Evolutionary conservation across 1,140 invertebrate species (phyloP).

Genomic region (Drosophila repleta): DNA sequence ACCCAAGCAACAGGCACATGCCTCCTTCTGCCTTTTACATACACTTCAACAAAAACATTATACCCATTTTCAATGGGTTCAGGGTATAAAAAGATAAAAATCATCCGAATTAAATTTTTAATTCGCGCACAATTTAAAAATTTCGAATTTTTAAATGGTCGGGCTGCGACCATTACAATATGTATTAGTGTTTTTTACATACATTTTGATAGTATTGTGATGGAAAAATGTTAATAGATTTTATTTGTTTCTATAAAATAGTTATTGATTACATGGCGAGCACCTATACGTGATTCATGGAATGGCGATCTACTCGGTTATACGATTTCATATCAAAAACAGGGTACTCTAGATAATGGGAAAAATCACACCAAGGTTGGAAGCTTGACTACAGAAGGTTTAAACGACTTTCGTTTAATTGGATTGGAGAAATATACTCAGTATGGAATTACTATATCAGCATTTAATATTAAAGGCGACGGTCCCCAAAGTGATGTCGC

Average conservation of each 20-base stretch:
- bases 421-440: slow-evolving; percentile 91
- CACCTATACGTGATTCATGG: slow-evolving; percentile 90
- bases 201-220: too few species aligned
- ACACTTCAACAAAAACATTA: too few species aligned
- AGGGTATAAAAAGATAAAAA: too few species aligned
- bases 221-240: too few species aligned
- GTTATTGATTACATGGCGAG: slow-evolving; percentile 91
- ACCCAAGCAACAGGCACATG: too few species aligned
- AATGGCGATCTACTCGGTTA: slow-evolving; percentile 94
- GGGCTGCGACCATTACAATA: too few species aligned
- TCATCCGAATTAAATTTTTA: too few species aligned
- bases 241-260: slow-evolving; percentile 3
- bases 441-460: slow-evolving; percentile 91
- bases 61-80: too few species aligned
- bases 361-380: slow-evolving; percentile 85
- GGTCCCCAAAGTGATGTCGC: slow-evolving; percentile 89
- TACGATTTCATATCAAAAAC: slow-evolving; percentile 87
- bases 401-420: slow-evolving; percentile 86
- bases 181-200: too few species aligned
- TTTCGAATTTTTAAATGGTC: too few species aligned
- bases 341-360: slow-evolving; percentile 83
- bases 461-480: slow-evolving; percentile 91
- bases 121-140: too few species aligned
- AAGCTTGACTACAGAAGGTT: slow-evolving; percentile 84
- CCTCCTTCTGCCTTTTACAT: too few species aligned